Conservation (phyloP, 2,797 vertebrate genomes). For the Dryobates pubescens region DNA sequence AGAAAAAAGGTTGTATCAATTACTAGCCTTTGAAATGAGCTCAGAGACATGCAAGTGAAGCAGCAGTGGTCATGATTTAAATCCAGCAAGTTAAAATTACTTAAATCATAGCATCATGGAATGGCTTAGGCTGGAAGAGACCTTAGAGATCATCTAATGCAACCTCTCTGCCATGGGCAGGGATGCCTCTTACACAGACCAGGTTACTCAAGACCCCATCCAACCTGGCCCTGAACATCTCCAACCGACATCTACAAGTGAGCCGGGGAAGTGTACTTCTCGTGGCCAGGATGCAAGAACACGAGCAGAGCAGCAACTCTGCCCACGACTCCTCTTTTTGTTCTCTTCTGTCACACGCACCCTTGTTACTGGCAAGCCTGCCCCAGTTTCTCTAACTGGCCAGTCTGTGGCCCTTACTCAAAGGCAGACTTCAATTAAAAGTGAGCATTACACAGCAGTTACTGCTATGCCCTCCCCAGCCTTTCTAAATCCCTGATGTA, state of each 20-base stretch:
- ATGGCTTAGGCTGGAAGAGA: background rate
- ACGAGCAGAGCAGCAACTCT: background rate
- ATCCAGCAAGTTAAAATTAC: background rate
- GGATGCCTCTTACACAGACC: too few relatives aligned
- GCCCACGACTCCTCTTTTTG: background rate
- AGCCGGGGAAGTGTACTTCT: background rate
- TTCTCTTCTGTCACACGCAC: background rate
- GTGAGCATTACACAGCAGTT: constrained; percentile 8
- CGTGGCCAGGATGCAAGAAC: background rate
- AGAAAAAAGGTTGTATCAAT: background rate
- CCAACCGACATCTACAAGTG: background rate
- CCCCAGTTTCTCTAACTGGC: background rate
- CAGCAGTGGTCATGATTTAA: background rate
- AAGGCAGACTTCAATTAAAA: background rate
- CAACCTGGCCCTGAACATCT: too few relatives aligned
- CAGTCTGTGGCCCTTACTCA: background rate
- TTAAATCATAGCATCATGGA: too few relatives aligned
- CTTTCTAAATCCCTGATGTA: background rate
- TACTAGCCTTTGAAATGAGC: background rate
- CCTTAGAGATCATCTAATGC: too few relatives aligned
- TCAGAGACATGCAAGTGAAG: background rate
- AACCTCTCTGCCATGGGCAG: too few relatives aligned
- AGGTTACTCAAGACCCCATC: too few relatives aligned
- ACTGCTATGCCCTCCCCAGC: background rate
- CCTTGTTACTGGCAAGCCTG: background rate